These are phyloP conservation scores for Anthrax anthrax DNA, from an alignment of 2,888 invertebrate species.

Conservation along the genomic window DNA sequence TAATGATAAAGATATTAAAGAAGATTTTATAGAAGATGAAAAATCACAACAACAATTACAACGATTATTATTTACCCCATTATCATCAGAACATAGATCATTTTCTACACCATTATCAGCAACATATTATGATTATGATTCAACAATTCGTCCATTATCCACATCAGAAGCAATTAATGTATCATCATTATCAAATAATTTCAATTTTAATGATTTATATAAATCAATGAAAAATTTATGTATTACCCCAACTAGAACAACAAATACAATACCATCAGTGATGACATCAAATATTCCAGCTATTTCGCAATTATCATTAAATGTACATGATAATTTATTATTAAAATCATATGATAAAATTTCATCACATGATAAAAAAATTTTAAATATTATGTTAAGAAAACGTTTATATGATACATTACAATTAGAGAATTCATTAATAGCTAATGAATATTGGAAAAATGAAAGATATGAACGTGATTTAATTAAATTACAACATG, in stretches of 20 bases:
- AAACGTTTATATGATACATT: constrained; percentile 26
- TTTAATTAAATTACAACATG: constrained; percentile 28
- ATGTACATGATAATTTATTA: not conserved
- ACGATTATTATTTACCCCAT: too few relatives aligned
- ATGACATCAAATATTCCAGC: too few relatives aligned
- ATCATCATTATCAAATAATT: not conserved
- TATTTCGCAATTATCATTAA: too few relatives aligned
- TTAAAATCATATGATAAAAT: constrained; percentile 25
- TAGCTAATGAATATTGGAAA: constrained; percentile 33
- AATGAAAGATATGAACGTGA: constrained; percentile 31
- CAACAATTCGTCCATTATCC: not conserved
- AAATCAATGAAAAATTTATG: constrained; percentile 30
- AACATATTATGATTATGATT: too few relatives aligned
- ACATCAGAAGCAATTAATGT: not conserved
- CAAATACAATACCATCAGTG: too few relatives aligned
- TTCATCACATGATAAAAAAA: constrained; percentile 29
- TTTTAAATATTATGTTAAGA: constrained; percentile 32
- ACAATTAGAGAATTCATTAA: constrained; percentile 29
- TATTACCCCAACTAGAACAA: constrained; percentile 16
- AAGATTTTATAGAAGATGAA: too few relatives aligned
- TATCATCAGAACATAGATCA: not conserved
- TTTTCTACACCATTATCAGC: not conserved
- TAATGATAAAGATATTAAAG: too few relatives aligned
- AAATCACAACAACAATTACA: too few relatives aligned
- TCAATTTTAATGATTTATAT: constrained; percentile 17